Evolutionary conservation across 2,888 invertebrate species (phyloP).

Genomic region (Drosophila phalerata): DNA sequence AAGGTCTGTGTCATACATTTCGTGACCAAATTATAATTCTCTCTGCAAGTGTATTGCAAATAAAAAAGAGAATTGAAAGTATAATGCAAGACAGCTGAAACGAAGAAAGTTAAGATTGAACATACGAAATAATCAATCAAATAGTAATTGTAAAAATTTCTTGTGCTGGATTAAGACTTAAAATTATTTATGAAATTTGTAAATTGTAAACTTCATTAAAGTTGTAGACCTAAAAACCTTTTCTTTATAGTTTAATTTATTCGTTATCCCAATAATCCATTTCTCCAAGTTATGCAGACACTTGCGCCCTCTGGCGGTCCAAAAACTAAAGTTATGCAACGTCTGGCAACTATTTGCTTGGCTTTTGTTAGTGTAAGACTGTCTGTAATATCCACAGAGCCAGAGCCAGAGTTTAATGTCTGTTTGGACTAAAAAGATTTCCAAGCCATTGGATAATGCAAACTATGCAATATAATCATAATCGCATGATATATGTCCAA

Average conservation of each 20-base stretch:
- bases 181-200: neutral
- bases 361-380: conserved; percentile 17
- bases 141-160: neutral
- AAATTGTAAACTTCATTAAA: conserved; percentile 14
- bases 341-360: conserved; percentile 60
- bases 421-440: conserved; percentile 59
- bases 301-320: conserved; percentile 38
- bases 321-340: conserved; percentile 42
- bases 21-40: too few relatives aligned
- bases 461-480: conserved; percentile 79
- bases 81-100: neutral
- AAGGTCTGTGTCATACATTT: too few relatives aligned
- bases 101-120: neutral
- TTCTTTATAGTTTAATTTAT: conserved; percentile 2
- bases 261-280: conserved; percentile 30
- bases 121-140: conserved; percentile 19
- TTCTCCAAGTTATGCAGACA: conserved; percentile 33
- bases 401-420: conserved; percentile 33
- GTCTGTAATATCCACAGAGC: conserved; percentile 32
- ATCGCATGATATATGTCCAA: conserved; percentile 82
- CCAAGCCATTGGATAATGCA: conserved; percentile 79
- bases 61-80: neutral
- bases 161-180: neutral
- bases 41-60: neutral
- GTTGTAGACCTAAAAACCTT: neutral